Evolutionary conservation across 2,888 invertebrate species (phyloP).

Genomic region (Latheticus oryzae): DNA sequence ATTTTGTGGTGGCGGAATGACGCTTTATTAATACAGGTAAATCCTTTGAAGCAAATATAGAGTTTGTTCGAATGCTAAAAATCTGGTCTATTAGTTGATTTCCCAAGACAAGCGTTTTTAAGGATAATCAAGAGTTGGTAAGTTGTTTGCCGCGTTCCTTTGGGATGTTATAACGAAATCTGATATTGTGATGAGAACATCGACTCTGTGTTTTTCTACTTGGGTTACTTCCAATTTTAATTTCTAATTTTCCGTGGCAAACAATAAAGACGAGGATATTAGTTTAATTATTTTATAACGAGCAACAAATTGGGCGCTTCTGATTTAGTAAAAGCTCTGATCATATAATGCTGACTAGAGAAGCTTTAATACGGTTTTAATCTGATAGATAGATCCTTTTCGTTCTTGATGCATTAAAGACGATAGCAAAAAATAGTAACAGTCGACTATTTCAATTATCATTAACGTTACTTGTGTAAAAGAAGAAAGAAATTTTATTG

Average conservation of each 20-base stretch:
- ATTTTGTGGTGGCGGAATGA: too few relatives aligned
- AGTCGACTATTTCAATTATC: too few relatives aligned
- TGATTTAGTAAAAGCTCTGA: too few relatives aligned
- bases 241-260: slow-evolving; percentile 53
- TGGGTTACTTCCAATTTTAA: slow-evolving; percentile 52
- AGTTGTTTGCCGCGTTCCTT: slow-evolving; percentile 52
- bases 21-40: slow-evolving; percentile 3
- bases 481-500: too few relatives aligned
- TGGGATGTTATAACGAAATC: slow-evolving; percentile 49
- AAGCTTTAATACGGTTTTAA: too few relatives aligned
- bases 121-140: slow-evolving; percentile 57
- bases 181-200: slow-evolving; percentile 42
- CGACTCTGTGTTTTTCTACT: slow-evolving; percentile 49
- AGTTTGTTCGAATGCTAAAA: slow-evolving; percentile 24
- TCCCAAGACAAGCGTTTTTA: slow-evolving; percentile 57
- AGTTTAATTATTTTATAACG: slow-evolving; percentile 56
- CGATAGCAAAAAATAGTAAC: too few relatives aligned
- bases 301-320: slow-evolving; percentile 34
- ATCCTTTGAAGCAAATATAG: neutral
- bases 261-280: slow-evolving; percentile 50
- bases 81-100: slow-evolving; percentile 54
- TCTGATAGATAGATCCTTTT: too few relatives aligned
- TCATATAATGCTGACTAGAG: too few relatives aligned
- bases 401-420: too few relatives aligned
- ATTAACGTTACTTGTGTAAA: too few relatives aligned